Base-by-base conservation (phyloP, 2,113 vertebrate species). In the Oncorhynchus masou region DNA sequence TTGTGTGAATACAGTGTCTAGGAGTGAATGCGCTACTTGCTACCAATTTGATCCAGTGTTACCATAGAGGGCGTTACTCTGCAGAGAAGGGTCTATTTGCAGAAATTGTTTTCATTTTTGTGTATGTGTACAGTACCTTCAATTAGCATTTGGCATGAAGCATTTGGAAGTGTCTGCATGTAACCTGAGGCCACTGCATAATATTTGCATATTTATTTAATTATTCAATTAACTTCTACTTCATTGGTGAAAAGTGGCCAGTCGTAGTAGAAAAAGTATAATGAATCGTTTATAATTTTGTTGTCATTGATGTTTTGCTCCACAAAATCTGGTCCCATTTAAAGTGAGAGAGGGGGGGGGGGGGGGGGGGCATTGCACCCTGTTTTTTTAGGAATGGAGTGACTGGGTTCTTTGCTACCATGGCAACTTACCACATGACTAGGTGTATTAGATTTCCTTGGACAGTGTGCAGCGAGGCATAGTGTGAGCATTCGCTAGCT, bases 391-490 rank as follows among this genome's bases (percentile, higher is more conserved):
- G 90, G 91, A 91, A 92, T 85, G 81, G 90, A 94, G 94, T 91
- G 93, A 94, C 94, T 94, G 94, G 94, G 95, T 95, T 95, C 94
- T 93, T 90, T 88, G 95, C 94, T 97, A 78, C 96, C 92, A 97
- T 98, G 94, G 97, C 87, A 96, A 97, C 97, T 83, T 87, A 95
- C 94, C 96, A 98, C 97, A 96, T 97, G 96, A 97, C 95, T 92
- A 95, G 94, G 95, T 96, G 95, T 96, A 97, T 97, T 97, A 95
- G 94, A 96, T 96, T 97, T 95, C 96, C 93, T 90, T 31, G 88
- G 89, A 91, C 88, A 87, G 88, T 87, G 92, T 93, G 94, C 86
- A 84, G 85, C 57, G 95, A 95, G 87, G 90, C 93, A 86, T 83
- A 83, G 90, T 90, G 89, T 86, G 92, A 94, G 93, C 87, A 90